Evolutionary conservation across 1,140 invertebrate species (phyloP).

Genomic region (Pentalonia nigronervosa): DNA sequence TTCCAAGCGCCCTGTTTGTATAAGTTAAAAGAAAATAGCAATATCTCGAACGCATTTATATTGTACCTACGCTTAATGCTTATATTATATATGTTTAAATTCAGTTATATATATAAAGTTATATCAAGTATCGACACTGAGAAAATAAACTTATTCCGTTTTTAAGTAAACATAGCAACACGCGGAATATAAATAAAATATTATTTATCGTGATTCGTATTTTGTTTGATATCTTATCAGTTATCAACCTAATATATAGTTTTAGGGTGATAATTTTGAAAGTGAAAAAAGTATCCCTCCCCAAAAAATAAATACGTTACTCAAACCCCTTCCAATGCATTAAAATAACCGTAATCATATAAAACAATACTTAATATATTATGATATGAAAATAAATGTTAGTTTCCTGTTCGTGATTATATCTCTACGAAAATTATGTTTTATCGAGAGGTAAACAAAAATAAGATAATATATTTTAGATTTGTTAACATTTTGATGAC

Average conservation of each 20-base stretch:
- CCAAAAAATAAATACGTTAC: not conserved
- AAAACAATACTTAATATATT: not conserved
- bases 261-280: not conserved
- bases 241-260: not conserved
- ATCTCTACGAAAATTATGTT: not conserved
- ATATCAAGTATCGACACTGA: not conserved
- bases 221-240: not conserved
- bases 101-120: not conserved
- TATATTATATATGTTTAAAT: not conserved
- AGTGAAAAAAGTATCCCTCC: not conserved
- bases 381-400: not conserved
- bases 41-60: not conserved
- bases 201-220: not conserved
- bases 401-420: not conserved
- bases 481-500: too few species aligned
- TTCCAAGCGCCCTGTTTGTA: not conserved
- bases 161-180: not conserved
- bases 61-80: not conserved
- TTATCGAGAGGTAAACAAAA: not conserved
- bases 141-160: not conserved
- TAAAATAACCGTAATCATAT: not conserved
- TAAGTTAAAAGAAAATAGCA: conserved; percentile 18
- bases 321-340: not conserved
- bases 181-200: not conserved
- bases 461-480: not conserved